Base-by-base conservation (phyloP, 2,797 vertebrate species). In the Bradypodion ventrale region DNA sequence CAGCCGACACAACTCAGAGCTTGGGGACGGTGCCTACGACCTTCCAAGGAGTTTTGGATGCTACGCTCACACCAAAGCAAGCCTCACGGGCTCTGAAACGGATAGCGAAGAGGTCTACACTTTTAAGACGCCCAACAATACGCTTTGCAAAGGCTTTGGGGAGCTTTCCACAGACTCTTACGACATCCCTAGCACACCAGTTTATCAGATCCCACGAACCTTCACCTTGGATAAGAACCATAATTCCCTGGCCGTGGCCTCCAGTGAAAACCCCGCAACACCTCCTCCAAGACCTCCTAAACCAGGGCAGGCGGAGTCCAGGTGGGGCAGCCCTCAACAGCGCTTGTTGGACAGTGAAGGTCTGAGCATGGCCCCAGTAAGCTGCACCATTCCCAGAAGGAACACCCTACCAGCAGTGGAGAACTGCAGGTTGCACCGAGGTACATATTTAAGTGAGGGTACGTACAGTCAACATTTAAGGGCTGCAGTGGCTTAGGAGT, bases 191-290 rank as follows among this genome's bases (percentile, higher is more conserved):
- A 95, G 96, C 25, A 94, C 97, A 1, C 97, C 98, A 0, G 91
- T 98, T 94, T 99, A 99, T 93, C 98, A 99, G 96, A 98, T 97
- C 86, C 98, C 99, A 7, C 96, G 98, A 93, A 97, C 97, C 19
- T 97, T 97, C 94, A 96, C 96, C 0, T 97, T 99, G 91, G 99
- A 99, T 94, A 98, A 97, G 95, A 99, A 99, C 93, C 98, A 99
- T 96, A 99, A 99, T 0, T 92, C 98, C 84, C 93, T 98, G 96
- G 95, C 97, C 0, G 94, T 97, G 49, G 96, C 96, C 0, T 93
- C 97, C 2, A 97, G 96, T 1, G 95, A 96, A 35, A 96, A 97
- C 0, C 95, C 95, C 0, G 88, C 97, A 0, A 97, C 98, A 1
- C 97, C 98, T 0, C 97, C 98, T 2, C 97, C 98, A 0, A 97